These are phyloP conservation scores for sheep (Ovis aries) DNA, from an alignment of 2,113 vertebrate species.

Conservation along the genomic window ARS-UI_Ramb_v3.0 NC_056066.1:80951501-80952000, in stretches of 20 bases:
- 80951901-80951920: background rate
- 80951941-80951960: background rate
- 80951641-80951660: background rate
- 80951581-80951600: background rate
- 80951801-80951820: background rate
- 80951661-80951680: background rate
- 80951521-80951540: background rate
- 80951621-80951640: background rate
- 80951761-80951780: background rate
- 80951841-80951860: background rate
- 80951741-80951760: background rate
- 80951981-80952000: background rate
- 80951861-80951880: background rate
- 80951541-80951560: background rate
- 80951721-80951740: background rate
- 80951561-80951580: background rate
- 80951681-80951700: background rate
- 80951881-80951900: background rate
- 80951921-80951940: background rate
- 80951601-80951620: no score
- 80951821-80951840: background rate
- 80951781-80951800: background rate
- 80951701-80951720: background rate
- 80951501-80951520: background rate
- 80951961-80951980: background rate